A percentile compares a stretch with the other conserved stretches of the same genome.
Conservation (phyloP, 2,113 vertebrate species). For the Chaetorhynchus papuensis region DNA sequence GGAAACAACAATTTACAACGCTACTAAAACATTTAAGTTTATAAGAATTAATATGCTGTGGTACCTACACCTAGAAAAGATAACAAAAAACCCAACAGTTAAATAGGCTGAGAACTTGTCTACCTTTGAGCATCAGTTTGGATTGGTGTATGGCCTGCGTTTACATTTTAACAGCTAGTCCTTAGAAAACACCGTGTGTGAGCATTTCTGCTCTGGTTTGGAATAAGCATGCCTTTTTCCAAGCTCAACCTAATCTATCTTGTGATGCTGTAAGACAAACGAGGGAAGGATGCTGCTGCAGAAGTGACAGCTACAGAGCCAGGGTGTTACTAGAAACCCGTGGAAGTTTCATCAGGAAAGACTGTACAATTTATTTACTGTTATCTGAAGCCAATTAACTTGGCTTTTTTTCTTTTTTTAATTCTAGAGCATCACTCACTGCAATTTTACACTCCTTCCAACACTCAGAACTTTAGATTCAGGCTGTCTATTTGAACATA, state of each 20-base stretch:
- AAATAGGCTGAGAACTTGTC: neutral
- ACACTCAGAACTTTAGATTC: neutral
- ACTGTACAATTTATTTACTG: neutral
- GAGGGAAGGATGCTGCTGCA: neutral
- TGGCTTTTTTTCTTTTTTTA: neutral
- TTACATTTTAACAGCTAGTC: neutral
- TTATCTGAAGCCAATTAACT: neutral
- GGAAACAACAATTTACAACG: neutral
- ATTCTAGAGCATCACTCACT: neutral
- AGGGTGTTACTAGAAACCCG: neutral
- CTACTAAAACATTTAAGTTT: neutral
- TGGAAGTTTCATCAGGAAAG: neutral
- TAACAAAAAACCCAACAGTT: neutral
- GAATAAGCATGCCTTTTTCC: neutral
- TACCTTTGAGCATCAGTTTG: neutral
- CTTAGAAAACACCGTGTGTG: neutral
- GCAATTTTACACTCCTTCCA: neutral
- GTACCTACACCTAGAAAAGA: neutral
- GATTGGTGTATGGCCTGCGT: neutral
- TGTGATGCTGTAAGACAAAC: neutral
- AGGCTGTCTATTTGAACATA: neutral
- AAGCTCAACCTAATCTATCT: neutral
- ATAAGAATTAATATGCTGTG: neutral
- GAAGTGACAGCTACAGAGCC: neutral
- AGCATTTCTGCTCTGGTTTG: neutral